A percentile compares a stretch with the other conserved stretches of the same genome.
Conservation (phyloP, 2,888 invertebrate genomes). For the Pristionchus maxplancki region DNA sequence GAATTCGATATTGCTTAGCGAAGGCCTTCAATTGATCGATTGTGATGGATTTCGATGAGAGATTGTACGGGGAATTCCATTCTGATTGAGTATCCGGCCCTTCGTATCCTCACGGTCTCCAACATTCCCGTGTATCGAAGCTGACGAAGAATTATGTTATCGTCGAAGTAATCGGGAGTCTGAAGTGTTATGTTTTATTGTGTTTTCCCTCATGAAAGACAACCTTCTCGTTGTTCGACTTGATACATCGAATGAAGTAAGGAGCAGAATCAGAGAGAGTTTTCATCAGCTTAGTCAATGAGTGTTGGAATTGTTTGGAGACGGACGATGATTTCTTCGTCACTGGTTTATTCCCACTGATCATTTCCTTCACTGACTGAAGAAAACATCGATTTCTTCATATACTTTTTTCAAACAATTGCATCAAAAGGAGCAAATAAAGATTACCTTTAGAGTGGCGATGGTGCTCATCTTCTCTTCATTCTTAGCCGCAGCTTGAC, state of each 20-base stretch:
- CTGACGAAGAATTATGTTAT: slow-evolving; percentile 91
- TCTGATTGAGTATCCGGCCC: slow-evolving; percentile 95
- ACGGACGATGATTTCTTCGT: slow-evolving; percentile 86
- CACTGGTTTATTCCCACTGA: slow-evolving; percentile 81
- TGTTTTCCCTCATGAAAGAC: too few species aligned
- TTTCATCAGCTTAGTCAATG: slow-evolving; percentile 92
- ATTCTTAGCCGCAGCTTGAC: slow-evolving; percentile 61
- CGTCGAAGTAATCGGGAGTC: slow-evolving; percentile 92
- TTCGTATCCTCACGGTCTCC: slow-evolving; percentile 93
- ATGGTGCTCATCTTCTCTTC: slow-evolving; percentile 69
- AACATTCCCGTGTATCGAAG: slow-evolving; percentile 96
- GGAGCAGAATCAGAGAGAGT: slow-evolving; percentile 92
- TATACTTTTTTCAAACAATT: too few species aligned
- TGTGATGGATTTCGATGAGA: background rate
- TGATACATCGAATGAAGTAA: slow-evolving; percentile 92
- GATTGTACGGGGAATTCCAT: slow-evolving; percentile 86
- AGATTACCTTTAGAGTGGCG: slow-evolving; percentile 66
- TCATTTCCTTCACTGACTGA: slow-evolving; percentile 92
- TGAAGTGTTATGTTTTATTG: too few species aligned
- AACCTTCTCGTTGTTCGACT: slow-evolving; percentile 92
- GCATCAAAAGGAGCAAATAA: too few species aligned
- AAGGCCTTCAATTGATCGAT: slow-evolving; percentile 83
- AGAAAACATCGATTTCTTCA: too few species aligned
- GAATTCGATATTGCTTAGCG: slow-evolving; percentile 91
- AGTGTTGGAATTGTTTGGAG: slow-evolving; percentile 92